Percentiles rank a stretch among this genome's conserved stretches.
These are phyloP conservation scores for Branchipolynoe longqiensis DNA, from an alignment of 2,888 invertebrate species.

Conservation along the genomic window DNA sequence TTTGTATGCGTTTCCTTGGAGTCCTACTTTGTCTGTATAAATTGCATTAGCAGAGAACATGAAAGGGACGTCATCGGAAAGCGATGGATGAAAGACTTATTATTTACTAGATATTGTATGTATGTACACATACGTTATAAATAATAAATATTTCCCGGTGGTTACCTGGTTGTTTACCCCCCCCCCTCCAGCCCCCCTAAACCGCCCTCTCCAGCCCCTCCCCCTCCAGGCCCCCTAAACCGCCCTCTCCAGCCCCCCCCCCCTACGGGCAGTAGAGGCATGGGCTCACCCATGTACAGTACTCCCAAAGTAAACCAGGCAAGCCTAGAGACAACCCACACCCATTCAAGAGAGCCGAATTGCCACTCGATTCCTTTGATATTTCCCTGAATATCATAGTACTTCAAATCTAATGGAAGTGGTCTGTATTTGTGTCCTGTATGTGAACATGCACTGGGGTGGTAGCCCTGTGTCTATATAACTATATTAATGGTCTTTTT, in stretches of 20 bases:
- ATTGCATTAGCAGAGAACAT: background rate
- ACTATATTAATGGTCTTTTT: conserved; percentile 24
- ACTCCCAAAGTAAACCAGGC: background rate
- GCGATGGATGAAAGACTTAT: conserved; percentile 16
- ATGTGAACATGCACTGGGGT: background rate
- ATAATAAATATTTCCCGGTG: too few species aligned
- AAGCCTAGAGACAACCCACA: background rate
- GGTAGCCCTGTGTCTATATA: conserved; percentile 15
- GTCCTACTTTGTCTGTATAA: background rate
- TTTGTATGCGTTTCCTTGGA: background rate
- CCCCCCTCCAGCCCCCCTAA: background rate
- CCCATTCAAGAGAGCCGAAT: too few species aligned
- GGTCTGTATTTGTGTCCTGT: background rate
- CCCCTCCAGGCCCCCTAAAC: too few species aligned
- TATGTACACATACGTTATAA: background rate
- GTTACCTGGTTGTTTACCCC: background rate
- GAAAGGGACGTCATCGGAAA: background rate
- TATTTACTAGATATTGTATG: conserved; percentile 1
- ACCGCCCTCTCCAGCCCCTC: too few species aligned
- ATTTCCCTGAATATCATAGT: background rate
- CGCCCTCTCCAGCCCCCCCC: too few species aligned
- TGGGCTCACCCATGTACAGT: background rate
- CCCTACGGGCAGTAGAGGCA: too few species aligned
- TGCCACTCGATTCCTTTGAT: conserved; percentile 3
- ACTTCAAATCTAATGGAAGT: conserved; percentile 9